Evolutionary conservation across 2,888 invertebrate genomes (phyloP), one percentile per base, ranked within the genome.

Genomic region (Agonopterix arenella): DNA sequence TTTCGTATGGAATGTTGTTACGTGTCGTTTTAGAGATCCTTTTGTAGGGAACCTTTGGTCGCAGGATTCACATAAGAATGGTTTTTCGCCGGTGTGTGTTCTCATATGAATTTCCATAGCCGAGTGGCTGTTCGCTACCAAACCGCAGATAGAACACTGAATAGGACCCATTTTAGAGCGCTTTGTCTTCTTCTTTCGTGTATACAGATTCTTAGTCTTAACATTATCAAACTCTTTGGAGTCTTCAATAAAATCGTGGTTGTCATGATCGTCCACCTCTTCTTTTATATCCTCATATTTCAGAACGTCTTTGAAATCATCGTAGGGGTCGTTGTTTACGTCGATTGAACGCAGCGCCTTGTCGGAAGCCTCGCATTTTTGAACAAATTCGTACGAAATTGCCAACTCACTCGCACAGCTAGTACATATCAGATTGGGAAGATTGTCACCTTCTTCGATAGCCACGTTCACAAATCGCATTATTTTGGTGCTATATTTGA

Each of bases 31-130:
- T 1, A 88, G 57, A 4, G 79, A 69, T 1, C 84, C 84, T 54
- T 83, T 84, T 0, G 79, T 65, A 10, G 71, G 64, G 47, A 77
- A 89, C n/a, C 64, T 61, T 2, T 69, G 59, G 1, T 70, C 67
- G 53, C 89, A 89, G 0, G 59, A 52, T 1, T 66, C 57, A 54
- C 89, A 89, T 0, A 56, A 49, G 47, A 72, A 89, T 1, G 89
- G 89, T 55, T 77, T 83, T 43, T 89, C 88, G 0, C 84, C 85
- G 0, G 88, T 85, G 51, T 89, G 89, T 0, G 76, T 80, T 1
- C 86, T 64, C 73, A 83, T 76, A 51, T 89, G 89, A 1, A 64
- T 72, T 38, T 79, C 76, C 60, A 86, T 64, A 0, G 85, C 84
- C 0, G 86, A 85, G 0, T 61, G 75, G 51, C 81, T 76, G 1